Evolutionary conservation across 2,888 invertebrate genomes (phyloP).

Genomic region (Clitarchus hookeri): DNA sequence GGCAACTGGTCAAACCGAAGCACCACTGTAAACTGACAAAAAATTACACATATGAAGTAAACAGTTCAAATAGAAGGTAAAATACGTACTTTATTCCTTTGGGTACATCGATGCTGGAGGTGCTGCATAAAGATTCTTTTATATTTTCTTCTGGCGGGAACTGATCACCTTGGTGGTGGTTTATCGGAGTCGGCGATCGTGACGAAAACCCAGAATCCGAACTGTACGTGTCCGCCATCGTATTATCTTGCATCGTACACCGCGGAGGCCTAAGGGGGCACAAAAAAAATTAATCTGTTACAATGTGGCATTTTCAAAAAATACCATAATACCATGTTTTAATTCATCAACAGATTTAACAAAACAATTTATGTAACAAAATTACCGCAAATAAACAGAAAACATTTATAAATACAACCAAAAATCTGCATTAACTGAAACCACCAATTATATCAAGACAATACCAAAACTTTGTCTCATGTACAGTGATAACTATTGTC

Average conservation of each 20-base stretch:
- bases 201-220: conserved; percentile 41
- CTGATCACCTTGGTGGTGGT: conserved; percentile 30
- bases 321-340: no score
- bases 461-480: no score
- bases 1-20: no score
- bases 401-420: no score
- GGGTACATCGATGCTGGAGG: conserved; percentile 20
- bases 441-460: no score
- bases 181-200: conserved; percentile 38
- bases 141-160: not conserved
- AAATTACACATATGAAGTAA: not conserved
- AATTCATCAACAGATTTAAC: no score
- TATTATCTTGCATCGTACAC: not conserved
- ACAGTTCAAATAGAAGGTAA: not conserved
- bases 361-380: no score
- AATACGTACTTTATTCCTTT: conserved; percentile 36
- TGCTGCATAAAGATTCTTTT: not conserved
- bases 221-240: conserved; percentile 5
- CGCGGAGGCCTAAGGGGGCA: not conserved
- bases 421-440: no score
- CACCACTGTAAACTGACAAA: no score
- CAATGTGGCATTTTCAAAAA: no score
- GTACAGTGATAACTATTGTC: no score
- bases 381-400: no score
- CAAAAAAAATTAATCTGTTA: not conserved